A percentile compares a stretch with the other conserved stretches of the same genome.
Evolutionary conservation across 2,797 vertebrate species (phyloP).

Genomic region (Acridotheres tristis): DNA sequence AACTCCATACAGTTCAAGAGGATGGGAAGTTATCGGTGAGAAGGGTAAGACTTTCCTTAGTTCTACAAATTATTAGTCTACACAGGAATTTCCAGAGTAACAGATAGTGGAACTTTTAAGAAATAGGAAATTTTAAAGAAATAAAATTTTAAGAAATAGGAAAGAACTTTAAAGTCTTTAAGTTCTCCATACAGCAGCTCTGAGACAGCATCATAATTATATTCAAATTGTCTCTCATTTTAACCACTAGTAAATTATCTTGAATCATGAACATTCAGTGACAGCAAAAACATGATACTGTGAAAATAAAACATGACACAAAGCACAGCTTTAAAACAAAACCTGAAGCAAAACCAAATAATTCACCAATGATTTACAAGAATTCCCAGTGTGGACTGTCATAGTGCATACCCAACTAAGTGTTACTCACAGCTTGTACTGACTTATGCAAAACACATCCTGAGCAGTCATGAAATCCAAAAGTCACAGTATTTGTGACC

Average conservation of each 20-base stretch:
- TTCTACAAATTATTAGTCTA: neutral
- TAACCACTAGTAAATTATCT: neutral
- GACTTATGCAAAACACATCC: neutral
- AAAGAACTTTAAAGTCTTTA: neutral
- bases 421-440: neutral
- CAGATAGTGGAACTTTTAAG: neutral
- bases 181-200: neutral
- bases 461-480: neutral
- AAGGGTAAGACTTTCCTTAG: neutral
- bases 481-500: neutral
- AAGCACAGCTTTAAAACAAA: neutral
- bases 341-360: accelerated
- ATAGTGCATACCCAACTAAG: neutral
- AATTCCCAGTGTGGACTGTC: neutral
- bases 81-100: neutral
- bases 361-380: neutral
- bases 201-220: neutral
- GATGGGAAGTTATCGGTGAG: neutral
- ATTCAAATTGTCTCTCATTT: neutral
- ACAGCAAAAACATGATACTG: neutral
- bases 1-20: neutral
- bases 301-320: neutral
- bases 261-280: neutral
- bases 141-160: neutral
- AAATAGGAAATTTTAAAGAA: neutral